Percentiles rank a stretch among this genome's conserved stretches.
Conservation (phyloP, 2,113 vertebrate genomes). For the Scytalopus superciliaris region DNA sequence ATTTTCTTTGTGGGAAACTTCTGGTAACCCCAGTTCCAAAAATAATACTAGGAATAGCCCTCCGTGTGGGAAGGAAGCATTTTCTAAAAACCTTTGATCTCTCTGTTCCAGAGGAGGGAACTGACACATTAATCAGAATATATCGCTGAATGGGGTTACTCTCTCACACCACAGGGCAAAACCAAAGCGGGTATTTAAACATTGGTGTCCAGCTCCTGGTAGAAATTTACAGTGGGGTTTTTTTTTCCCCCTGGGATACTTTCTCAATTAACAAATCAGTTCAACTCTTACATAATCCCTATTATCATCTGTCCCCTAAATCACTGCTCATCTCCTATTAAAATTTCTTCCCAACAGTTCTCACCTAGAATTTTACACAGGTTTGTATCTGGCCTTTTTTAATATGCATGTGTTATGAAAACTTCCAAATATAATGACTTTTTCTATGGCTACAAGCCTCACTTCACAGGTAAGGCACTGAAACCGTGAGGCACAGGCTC, state of each 20-base stretch:
- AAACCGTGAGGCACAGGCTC: fast-evolving
- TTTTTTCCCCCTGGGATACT: not conserved
- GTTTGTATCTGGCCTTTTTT: not conserved
- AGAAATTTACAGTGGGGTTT: not conserved
- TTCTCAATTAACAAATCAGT: not conserved
- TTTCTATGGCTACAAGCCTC: not conserved
- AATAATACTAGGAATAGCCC: slow-evolving; percentile 25
- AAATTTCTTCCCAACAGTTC: not conserved
- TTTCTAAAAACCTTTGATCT: slow-evolving; percentile 37
- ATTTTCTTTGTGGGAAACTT: slow-evolving; percentile 49
- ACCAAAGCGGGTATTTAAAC: not conserved
- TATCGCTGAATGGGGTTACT: not conserved
- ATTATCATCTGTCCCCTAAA: not conserved
- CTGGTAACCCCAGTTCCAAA: slow-evolving; percentile 37
- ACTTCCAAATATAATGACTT: not conserved
- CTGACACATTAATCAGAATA: not conserved
- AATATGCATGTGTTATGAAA: not conserved
- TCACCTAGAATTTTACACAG: not conserved
- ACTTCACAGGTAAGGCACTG: not conserved
- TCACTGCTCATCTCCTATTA: not conserved
- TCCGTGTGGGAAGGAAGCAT: slow-evolving; percentile 21
- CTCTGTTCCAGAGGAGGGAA: not conserved
- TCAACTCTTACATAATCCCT: not conserved
- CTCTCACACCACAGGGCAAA: not conserved
- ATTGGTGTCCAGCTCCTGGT: not conserved